phyloP scores from a whole-genome alignment of 2,113 vertebrate genomes.

The Centropus unirufus region DNA sequence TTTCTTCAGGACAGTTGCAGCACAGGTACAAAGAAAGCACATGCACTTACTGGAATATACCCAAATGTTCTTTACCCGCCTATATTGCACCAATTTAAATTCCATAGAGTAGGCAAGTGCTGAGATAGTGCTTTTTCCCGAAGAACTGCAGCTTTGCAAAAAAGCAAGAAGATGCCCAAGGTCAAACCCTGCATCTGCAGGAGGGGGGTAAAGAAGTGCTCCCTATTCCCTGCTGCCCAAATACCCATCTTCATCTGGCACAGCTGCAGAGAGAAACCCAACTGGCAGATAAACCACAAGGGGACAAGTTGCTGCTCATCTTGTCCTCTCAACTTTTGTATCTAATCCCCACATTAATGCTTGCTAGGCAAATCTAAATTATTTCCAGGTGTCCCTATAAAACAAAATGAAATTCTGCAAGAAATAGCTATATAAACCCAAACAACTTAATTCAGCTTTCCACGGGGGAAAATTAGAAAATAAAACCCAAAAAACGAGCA shows the following conservation, averaged over 20 bases:
- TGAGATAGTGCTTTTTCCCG: not conserved
- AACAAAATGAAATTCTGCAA: not conserved
- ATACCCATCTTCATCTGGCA: not conserved
- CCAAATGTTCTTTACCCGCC: not conserved
- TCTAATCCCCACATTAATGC: not conserved
- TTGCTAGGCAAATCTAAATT: constrained; percentile 20
- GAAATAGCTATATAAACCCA: constrained; percentile 50
- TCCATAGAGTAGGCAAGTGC: not conserved
- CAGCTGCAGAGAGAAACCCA: not conserved
- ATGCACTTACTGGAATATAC: not conserved
- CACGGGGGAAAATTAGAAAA: not conserved
- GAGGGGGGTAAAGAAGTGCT: not conserved
- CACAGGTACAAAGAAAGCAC: not conserved
- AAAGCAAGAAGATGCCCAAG: not conserved
- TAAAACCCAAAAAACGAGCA: not conserved
- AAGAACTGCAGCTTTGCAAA: not conserved
- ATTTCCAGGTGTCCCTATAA: constrained; percentile 17
- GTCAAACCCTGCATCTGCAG: rapidly evolving
- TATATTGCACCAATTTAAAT: not conserved
- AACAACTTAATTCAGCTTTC: constrained; percentile 43
- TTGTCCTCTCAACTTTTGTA: not conserved
- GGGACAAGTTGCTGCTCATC: not conserved
- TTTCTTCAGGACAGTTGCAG: not conserved
- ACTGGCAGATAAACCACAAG: not conserved
- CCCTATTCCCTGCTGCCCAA: not conserved